Conservation (phyloP, 1,140 invertebrate species). For the Drosophila sproati region DNA sequence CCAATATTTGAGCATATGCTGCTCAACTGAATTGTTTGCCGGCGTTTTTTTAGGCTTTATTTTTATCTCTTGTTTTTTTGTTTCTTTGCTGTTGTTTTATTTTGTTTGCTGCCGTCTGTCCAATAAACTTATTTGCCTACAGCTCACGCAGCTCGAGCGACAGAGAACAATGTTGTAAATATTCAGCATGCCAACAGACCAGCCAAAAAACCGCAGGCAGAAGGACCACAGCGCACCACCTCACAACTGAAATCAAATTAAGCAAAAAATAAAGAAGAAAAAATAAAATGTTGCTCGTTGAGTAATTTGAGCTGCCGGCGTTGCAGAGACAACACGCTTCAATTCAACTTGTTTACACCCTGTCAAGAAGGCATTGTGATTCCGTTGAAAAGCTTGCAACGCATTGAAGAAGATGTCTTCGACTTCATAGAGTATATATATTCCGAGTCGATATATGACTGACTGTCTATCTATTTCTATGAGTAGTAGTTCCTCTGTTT, state of each 20-base stretch:
- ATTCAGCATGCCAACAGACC: conserved; percentile 24
- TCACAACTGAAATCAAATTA: conserved; percentile 40
- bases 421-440: too few relatives aligned
- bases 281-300: conserved; percentile 25
- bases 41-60: background rate
- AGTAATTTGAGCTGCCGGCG: conserved; percentile 42
- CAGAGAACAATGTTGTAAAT: conserved; percentile 35
- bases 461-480: too few relatives aligned
- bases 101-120: conserved; percentile 3
- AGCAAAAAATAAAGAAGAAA: conserved; percentile 1
- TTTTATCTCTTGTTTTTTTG: conserved; percentile 7
- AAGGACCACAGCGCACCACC: background rate
- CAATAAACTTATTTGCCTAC: conserved; percentile 39
- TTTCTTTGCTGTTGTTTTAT: background rate
- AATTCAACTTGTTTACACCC: background rate
- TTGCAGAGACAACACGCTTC: conserved; percentile 23
- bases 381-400: too few relatives aligned
- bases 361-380: background rate
- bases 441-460: too few relatives aligned
- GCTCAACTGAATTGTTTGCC: conserved; percentile 11
- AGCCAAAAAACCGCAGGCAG: conserved; percentile 4
- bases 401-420: too few relatives aligned
- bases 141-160: conserved; percentile 19
- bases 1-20: conserved; percentile 59
- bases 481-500: too few relatives aligned